These are phyloP conservation scores for Augochlora pura DNA, from an alignment of 1,140 invertebrate genomes.

Conservation along the genomic window DNA sequence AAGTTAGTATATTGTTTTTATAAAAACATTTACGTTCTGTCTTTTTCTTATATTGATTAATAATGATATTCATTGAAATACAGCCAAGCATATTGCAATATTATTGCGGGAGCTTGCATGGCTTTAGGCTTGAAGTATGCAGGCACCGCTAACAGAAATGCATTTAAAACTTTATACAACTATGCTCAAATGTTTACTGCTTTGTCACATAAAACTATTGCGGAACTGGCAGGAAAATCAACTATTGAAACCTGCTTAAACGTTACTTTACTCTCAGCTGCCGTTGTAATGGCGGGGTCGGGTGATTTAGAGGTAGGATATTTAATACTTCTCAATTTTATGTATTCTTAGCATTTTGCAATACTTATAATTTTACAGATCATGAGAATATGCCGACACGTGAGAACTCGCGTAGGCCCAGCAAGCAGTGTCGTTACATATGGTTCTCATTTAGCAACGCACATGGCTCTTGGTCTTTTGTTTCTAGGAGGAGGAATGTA, in stretches of 20 bases:
- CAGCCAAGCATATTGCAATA: slow-evolving; percentile 97
- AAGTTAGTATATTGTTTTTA: slow-evolving; percentile 83
- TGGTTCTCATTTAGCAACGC: slow-evolving; percentile 95
- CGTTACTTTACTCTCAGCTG: slow-evolving; percentile 89
- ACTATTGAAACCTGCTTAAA: slow-evolving; percentile 95
- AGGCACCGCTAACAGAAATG: slow-evolving; percentile 92
- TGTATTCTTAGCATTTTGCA: not conserved
- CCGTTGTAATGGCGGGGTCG: slow-evolving; percentile 96
- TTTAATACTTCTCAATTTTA: not conserved
- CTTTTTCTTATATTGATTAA: slow-evolving; percentile 19
- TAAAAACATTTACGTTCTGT: not conserved
- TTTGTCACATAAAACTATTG: slow-evolving; percentile 85
- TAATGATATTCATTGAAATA: slow-evolving; percentile 56
- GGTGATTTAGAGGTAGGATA: slow-evolving; percentile 90
- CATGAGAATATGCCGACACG: slow-evolving; percentile 90
- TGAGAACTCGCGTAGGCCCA: slow-evolving; percentile 87
- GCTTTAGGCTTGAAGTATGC: slow-evolving; percentile 96
- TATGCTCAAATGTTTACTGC: slow-evolving; percentile 86
- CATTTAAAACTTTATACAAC: slow-evolving; percentile 87
- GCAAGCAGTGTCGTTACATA: slow-evolving; percentile 88
- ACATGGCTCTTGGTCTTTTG: slow-evolving; percentile 94
- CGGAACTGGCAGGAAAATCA: slow-evolving; percentile 93
- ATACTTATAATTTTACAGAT: slow-evolving; percentile 59
- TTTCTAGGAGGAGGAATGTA: slow-evolving; percentile 96
- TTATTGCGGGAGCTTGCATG: slow-evolving; percentile 96